Conservation (phyloP, 2,797 vertebrate species). For the Pachyuromys duprasi region DNA sequence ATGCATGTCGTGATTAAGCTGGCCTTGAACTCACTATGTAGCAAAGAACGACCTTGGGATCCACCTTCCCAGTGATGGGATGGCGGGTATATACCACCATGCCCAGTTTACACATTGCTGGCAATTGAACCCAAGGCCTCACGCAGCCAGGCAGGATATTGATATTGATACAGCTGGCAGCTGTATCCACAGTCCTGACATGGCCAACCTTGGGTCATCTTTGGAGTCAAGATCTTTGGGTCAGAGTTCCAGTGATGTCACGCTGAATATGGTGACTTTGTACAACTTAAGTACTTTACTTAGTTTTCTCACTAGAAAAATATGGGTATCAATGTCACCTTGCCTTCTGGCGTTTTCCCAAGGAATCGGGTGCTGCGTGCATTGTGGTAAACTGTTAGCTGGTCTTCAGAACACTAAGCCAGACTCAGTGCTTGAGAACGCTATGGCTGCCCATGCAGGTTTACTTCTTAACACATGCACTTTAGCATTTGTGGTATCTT, state of each 20-base stretch:
- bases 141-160: background rate
- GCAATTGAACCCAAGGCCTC: background rate
- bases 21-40: background rate
- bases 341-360: background rate
- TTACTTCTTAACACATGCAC: background rate
- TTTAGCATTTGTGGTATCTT: background rate
- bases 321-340: background rate
- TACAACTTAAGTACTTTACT: background rate
- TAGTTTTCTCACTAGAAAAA: slow-evolving; percentile 25
- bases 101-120: background rate
- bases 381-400: background rate
- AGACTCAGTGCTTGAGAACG: no score
- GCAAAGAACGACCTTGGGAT: background rate
- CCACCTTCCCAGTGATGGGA: background rate
- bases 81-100: background rate
- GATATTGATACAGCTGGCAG: background rate
- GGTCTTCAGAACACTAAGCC: background rate
- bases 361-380: background rate
- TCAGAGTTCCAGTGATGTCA: background rate
- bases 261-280: background rate
- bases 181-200: background rate
- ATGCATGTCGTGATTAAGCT: background rate
- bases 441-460: background rate
- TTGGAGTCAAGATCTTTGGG: background rate
- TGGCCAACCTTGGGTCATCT: background rate